phyloP scores from a whole-genome alignment of 2,797 vertebrate genomes.

The Echeneis naucrates region DNA sequence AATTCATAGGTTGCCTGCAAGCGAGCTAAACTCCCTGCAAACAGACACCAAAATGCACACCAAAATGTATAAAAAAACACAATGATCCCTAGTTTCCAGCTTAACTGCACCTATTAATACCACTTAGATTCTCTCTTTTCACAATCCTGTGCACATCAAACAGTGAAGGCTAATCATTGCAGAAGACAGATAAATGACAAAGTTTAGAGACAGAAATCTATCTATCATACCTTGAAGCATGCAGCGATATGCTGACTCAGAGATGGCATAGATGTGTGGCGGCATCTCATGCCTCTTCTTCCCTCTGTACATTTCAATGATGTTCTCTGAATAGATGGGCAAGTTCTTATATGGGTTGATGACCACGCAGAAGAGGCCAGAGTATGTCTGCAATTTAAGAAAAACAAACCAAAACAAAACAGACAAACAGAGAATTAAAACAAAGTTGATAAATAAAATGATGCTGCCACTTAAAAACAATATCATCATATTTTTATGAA shows the following conservation, averaged over 20 bases:
- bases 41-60: slow-evolving; percentile 13
- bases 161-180: background rate
- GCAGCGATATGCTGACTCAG: slow-evolving; percentile 96
- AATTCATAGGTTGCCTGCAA: slow-evolving; percentile 37
- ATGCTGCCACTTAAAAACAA: background rate
- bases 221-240: slow-evolving; percentile 95
- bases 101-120: background rate
- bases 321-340: slow-evolving; percentile 97
- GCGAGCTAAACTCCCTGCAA: slow-evolving; percentile 45
- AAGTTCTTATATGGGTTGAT: slow-evolving; percentile 99
- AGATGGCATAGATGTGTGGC: slow-evolving; percentile 97
- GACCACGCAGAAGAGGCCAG: slow-evolving; percentile 97
- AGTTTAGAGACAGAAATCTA: background rate
- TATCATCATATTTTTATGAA: background rate
- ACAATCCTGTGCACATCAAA: background rate
- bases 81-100: slow-evolving; percentile 3
- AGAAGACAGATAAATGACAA: background rate
- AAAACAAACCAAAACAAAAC: slow-evolving; percentile 24
- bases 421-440: slow-evolving; percentile 13
- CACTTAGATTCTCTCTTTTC: background rate
- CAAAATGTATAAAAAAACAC: slow-evolving; percentile 12
- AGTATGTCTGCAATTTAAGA: slow-evolving; percentile 89
- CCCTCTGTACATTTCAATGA: slow-evolving; percentile 97
- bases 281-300: slow-evolving; percentile 99
- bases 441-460: background rate